phyloP scores from a whole-genome alignment of 2,888 invertebrate species.

The Leptopterna dolabrata region DNA sequence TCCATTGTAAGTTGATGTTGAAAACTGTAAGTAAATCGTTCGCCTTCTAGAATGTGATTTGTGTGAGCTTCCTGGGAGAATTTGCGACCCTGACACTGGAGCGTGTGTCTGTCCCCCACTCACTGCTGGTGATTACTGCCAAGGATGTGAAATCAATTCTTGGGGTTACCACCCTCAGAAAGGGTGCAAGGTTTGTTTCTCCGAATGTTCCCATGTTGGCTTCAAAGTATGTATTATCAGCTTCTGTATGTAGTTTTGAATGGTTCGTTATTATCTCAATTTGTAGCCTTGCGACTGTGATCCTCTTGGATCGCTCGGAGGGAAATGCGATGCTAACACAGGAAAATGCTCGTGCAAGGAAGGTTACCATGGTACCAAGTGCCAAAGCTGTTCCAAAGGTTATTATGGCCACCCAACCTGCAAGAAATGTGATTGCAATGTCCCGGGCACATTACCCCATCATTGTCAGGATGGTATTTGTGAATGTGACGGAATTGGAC shows the following conservation, averaged over 20 bases:
- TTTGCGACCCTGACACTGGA: slow-evolving; percentile 90
- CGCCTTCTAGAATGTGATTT: slow-evolving; percentile 76
- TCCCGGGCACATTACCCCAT: slow-evolving; percentile 72
- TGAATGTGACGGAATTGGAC: slow-evolving; percentile 82
- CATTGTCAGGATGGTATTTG: slow-evolving; percentile 73
- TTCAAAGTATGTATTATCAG: not conserved
- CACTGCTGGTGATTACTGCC: slow-evolving; percentile 85
- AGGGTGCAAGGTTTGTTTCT: slow-evolving; percentile 75
- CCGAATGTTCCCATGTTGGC: not conserved
- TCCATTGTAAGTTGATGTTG: not conserved
- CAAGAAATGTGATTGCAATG: slow-evolving; percentile 79
- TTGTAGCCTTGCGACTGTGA: slow-evolving; percentile 79
- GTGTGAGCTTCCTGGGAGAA: slow-evolving; percentile 84
- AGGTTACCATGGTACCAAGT: slow-evolving; percentile 81
- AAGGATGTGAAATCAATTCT: slow-evolving; percentile 82
- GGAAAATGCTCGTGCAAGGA: slow-evolving; percentile 83
- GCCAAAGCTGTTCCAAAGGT: slow-evolving; percentile 85
- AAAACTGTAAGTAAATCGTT: not conserved
- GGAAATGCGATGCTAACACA: slow-evolving; percentile 73
- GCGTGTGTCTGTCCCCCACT: slow-evolving; percentile 92
- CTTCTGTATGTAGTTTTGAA: too few relatives aligned
- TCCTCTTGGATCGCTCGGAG: slow-evolving; percentile 75
- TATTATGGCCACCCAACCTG: slow-evolving; percentile 84
- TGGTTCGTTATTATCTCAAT: not conserved
- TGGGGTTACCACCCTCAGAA: slow-evolving; percentile 81